phyloP scores from a whole-genome alignment of 2,888 invertebrate species.

The Ceraclea dissimilis region DNA sequence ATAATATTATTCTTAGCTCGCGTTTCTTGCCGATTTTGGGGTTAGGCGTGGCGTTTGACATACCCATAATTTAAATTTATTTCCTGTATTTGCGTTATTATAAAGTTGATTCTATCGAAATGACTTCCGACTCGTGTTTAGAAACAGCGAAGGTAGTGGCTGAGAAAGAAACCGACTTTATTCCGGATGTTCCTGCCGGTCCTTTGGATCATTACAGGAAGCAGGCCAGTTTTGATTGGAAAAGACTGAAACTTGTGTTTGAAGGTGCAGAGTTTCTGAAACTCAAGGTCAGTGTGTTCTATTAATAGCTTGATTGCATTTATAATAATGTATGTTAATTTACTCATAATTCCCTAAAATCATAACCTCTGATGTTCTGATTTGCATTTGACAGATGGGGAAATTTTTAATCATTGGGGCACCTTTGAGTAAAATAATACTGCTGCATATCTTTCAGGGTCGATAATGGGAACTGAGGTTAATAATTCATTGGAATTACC shows the following conservation, averaged over 20 bases:
- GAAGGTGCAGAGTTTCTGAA: slow-evolving; percentile 64
- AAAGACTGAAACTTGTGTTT: slow-evolving; percentile 68
- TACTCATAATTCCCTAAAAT: too few relatives aligned
- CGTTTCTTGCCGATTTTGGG: slow-evolving; percentile 14
- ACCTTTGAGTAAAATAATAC: too few relatives aligned
- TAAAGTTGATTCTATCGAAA: slow-evolving; percentile 10
- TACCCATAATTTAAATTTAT: slow-evolving; percentile 2
- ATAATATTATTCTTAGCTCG: too few relatives aligned
- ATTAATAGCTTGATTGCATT: too few relatives aligned
- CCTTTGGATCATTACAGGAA: slow-evolving; percentile 75
- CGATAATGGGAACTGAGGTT: too few relatives aligned
- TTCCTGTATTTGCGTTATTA: too few relatives aligned
- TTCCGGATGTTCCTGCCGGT: slow-evolving; percentile 62
- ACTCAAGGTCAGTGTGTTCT: slow-evolving; percentile 60
- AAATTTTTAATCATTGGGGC: too few relatives aligned
- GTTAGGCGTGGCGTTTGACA: slow-evolving; percentile 22
- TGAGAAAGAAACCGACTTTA: slow-evolving; percentile 49
- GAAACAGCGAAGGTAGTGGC: neutral
- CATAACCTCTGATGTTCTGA: too few relatives aligned
- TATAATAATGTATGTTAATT: neutral
- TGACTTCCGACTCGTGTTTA: slow-evolving; percentile 1
- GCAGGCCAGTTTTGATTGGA: slow-evolving; percentile 80
- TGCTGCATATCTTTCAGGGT: too few relatives aligned
- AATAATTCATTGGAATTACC: too few relatives aligned
- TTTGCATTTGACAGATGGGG: too few relatives aligned